Conservation (phyloP, 2,113 vertebrate species). For the Actinemys pallida region DNA sequence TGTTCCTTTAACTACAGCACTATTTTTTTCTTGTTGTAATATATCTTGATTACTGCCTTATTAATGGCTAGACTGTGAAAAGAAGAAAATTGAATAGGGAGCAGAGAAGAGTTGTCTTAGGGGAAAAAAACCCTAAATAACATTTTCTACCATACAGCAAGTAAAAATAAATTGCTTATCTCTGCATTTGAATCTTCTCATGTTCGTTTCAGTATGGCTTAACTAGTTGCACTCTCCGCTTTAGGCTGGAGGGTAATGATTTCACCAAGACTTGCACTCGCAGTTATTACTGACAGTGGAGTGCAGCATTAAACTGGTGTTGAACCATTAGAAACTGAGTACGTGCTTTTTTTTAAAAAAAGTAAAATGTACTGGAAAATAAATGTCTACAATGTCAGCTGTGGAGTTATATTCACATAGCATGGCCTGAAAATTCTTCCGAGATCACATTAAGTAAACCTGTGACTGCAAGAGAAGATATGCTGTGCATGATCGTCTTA, state of each 20-base stretch:
- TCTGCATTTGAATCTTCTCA: not conserved
- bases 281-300: not conserved
- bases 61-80: not conserved
- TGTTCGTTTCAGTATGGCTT: not conserved
- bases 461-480: conserved; percentile 13
- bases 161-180: not conserved
- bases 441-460: not conserved
- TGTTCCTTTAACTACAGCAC: not conserved
- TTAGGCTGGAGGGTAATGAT: not conserved
- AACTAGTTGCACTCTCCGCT: not conserved
- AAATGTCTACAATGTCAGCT: not conserved
- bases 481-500: not conserved
- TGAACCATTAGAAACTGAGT: not conserved
- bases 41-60: not conserved
- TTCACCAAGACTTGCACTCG: not conserved
- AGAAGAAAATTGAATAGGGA: not conserved
- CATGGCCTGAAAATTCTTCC: not conserved
- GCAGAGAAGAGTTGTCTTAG: not conserved
- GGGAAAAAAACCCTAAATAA: not conserved
- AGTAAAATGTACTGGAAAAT: not conserved
- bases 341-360: not conserved
- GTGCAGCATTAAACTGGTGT: not conserved
- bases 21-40: not conserved
- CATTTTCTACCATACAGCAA: not conserved
- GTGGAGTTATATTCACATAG: not conserved